Evolutionary conservation across 2,113 vertebrate species (phyloP).

Genomic region (Dromiciops gliroides): DNA sequence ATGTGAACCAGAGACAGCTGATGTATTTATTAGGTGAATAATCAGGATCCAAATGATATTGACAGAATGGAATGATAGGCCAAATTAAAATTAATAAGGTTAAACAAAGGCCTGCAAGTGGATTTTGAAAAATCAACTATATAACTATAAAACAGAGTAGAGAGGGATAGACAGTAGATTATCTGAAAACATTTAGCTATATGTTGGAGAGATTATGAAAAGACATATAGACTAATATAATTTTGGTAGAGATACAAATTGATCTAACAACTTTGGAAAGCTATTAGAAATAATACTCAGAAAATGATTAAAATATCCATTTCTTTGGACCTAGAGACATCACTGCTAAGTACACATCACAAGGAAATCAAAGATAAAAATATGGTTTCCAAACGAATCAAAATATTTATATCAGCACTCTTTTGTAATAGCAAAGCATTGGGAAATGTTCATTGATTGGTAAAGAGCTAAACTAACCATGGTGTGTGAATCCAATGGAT

Average conservation of each 20-base stretch:
- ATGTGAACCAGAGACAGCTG: background rate
- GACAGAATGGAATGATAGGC: background rate
- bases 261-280: background rate
- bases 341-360: background rate
- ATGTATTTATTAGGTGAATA: background rate
- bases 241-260: background rate
- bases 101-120: background rate
- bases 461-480: background rate
- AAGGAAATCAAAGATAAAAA: background rate
- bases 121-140: background rate
- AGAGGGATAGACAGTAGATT: background rate
- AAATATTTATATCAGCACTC: background rate
- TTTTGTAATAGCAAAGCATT: background rate
- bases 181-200: background rate
- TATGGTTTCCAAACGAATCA: background rate
- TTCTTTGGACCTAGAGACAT: background rate
- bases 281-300: background rate
- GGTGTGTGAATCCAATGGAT: background rate
- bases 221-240: background rate
- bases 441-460: background rate
- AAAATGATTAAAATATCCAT: background rate
- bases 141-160: background rate
- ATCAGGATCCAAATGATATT: background rate
- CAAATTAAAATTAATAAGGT: background rate
- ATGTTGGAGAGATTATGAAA: background rate